A percentile compares a stretch with the other conserved stretches of the same genome.
Conservation (phyloP, 2,113 vertebrate genomes). For the Fregata magnificens region DNA sequence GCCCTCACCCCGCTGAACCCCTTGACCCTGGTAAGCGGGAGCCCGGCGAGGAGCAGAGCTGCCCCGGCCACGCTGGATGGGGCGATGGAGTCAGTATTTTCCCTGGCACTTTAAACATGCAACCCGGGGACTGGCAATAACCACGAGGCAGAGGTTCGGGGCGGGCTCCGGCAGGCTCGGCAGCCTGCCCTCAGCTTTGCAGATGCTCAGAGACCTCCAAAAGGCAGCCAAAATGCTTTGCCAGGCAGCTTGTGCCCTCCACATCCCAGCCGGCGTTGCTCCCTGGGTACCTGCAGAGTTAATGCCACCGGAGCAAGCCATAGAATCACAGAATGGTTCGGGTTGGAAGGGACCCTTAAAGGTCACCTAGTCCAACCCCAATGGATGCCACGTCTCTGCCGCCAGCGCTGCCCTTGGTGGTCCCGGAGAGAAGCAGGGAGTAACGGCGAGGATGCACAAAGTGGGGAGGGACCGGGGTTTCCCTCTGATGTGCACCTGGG, state of each 20-base stretch:
- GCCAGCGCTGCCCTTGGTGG: neutral
- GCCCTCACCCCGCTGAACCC: neutral
- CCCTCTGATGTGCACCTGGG: neutral
- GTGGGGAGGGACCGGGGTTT: neutral
- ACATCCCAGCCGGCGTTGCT: neutral
- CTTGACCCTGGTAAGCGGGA: neutral
- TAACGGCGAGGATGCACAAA: neutral
- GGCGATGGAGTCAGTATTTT: neutral
- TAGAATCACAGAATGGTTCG: neutral
- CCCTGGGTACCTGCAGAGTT: neutral
- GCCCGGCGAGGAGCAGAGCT: neutral
- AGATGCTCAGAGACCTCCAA: neutral
- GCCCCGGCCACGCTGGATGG: neutral
- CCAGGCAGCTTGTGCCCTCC: neutral
- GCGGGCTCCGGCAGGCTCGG: neutral
- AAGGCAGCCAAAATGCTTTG: neutral
- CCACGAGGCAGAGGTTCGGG: neutral
- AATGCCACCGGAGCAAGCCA: neutral
- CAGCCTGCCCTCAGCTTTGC: neutral
- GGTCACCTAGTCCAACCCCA: neutral
- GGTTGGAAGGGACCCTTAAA: neutral
- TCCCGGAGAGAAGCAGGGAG: neutral
- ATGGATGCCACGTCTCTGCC: neutral
- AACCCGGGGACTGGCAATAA: neutral
- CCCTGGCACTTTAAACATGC: neutral